Percentiles rank a stretch among this genome's conserved stretches.
Evolutionary conservation across 2,113 vertebrate genomes (phyloP).

Genomic region (Ciconia maguari): DNA sequence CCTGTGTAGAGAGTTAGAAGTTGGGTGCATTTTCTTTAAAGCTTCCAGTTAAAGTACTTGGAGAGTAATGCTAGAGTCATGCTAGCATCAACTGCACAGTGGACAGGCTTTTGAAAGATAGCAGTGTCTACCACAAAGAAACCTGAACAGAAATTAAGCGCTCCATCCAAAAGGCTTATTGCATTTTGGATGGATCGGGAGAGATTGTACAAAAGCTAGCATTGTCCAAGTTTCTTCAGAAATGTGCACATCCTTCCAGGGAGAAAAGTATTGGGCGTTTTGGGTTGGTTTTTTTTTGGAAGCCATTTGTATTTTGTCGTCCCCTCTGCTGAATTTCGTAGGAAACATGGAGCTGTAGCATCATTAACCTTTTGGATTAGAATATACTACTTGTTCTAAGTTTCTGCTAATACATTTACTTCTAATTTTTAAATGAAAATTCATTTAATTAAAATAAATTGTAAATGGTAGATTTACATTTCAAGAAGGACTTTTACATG

Average conservation of each 20-base stretch:
- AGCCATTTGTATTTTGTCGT: not conserved
- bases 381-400: not conserved
- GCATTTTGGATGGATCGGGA: too few relatives aligned
- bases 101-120: not conserved
- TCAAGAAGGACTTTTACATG: not conserved
- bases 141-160: not conserved
- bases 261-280: not conserved
- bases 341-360: not conserved
- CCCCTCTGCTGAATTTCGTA: not conserved
- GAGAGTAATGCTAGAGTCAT: not conserved
- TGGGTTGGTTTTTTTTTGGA: not conserved
- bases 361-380: not conserved
- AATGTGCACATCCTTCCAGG: not conserved
- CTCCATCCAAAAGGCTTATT: not conserved
- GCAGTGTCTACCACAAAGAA: not conserved
- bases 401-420: not conserved
- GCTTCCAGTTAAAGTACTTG: not conserved
- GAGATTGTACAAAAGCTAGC: not conserved
- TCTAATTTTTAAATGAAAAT: not conserved
- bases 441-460: not conserved
- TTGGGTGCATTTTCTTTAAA: not conserved
- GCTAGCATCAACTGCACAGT: fast-evolving
- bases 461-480: not conserved
- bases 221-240: not conserved
- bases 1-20: not conserved